These are phyloP conservation scores for Lichenostomus cassidix DNA, from an alignment of 2,113 vertebrate species.

Conservation along the genomic window DNA sequence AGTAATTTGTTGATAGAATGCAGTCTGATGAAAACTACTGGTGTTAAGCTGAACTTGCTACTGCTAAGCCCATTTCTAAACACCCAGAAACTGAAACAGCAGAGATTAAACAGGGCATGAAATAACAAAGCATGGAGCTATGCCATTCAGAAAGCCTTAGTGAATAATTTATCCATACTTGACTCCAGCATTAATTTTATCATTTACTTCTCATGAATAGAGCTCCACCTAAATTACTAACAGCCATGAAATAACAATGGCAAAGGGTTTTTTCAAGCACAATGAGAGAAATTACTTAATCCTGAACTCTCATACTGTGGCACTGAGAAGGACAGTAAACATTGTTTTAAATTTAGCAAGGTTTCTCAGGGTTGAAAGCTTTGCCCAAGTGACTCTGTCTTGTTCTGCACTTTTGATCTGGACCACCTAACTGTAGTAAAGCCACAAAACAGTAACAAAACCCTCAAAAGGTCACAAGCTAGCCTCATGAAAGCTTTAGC, in stretches of 20 bases:
- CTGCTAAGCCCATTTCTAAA: not conserved
- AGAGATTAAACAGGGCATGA: conserved; percentile 13
- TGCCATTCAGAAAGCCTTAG: not conserved
- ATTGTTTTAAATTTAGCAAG: not conserved
- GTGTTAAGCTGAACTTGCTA: not conserved
- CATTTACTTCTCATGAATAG: not conserved
- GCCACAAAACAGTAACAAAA: not conserved
- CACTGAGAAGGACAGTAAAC: not conserved
- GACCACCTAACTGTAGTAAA: not conserved
- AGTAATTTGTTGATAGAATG: not conserved
- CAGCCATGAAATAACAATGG: not conserved
- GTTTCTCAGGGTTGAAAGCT: not conserved
- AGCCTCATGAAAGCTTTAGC: not conserved
- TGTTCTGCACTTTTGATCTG: not conserved
- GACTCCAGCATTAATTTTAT: not conserved
- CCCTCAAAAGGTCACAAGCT: not conserved
- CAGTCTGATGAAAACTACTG: not conserved
- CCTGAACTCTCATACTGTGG: not conserved
- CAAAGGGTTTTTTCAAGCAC: not conserved
- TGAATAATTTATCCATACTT: not conserved
- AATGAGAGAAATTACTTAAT: not conserved
- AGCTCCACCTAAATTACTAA: not conserved
- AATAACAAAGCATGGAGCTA: not conserved
- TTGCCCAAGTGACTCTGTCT: not conserved
- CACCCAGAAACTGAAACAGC: not conserved